Evolutionary conservation across 2,797 vertebrate species (phyloP).

Genomic region (Myotis vivesi): DNA sequence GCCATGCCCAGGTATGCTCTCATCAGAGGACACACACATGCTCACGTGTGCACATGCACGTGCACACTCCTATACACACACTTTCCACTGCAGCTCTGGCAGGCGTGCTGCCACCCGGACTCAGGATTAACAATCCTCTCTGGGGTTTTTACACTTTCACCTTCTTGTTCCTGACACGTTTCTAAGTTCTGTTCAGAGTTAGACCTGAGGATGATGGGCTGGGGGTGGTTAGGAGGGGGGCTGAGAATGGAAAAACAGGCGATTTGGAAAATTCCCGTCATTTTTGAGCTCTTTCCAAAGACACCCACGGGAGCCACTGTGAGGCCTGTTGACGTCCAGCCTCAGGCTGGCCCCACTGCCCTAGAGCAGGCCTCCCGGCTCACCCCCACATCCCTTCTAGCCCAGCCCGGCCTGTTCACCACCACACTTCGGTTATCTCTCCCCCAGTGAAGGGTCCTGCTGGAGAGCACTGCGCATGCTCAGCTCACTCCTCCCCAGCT

Average conservation of each 20-base stretch:
- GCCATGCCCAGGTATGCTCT: not conserved
- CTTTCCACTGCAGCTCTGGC: not conserved
- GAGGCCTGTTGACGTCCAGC: not conserved
- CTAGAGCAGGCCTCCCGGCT: not conserved
- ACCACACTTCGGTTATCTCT: not conserved
- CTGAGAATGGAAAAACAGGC: conserved; percentile 12
- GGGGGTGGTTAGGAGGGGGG: not conserved
- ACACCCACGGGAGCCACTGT: not conserved
- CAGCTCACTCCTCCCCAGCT: not conserved
- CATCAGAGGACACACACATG: not conserved
- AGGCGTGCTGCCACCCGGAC: not conserved
- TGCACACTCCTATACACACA: not conserved
- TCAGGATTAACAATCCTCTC: not conserved
- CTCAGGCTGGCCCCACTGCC: not conserved
- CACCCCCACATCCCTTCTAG: not conserved
- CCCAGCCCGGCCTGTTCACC: not conserved
- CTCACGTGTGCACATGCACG: accelerated
- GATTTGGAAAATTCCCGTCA: conserved; percentile 48
- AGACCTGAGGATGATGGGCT: not conserved
- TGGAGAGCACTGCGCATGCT: not conserved
- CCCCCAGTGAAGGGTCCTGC: not conserved
- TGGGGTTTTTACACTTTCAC: conserved; percentile 26
- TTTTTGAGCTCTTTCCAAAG: conserved; percentile 49
- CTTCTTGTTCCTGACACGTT: conserved; percentile 34
- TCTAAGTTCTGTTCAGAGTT: conserved; percentile 48